A percentile compares a stretch with the other conserved stretches of the same genome.
Evolutionary conservation across 2,888 invertebrate species (phyloP).

Genomic region (Ophraella communa): DNA sequence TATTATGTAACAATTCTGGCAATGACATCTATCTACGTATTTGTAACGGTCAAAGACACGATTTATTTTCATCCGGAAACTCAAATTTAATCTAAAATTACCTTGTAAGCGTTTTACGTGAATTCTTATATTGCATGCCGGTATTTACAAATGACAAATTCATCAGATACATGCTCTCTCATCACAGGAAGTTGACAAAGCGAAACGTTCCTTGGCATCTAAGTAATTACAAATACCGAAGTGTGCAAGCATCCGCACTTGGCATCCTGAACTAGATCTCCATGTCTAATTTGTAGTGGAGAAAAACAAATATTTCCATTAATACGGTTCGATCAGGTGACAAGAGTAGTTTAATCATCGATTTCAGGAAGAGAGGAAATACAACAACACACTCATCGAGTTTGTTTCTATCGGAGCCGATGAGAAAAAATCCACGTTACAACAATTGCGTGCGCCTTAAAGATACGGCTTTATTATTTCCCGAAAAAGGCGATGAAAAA

Average conservation of each 20-base stretch:
- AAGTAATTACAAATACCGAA: conserved; percentile 41
- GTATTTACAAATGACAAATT: conserved; percentile 1
- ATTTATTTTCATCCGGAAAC: not conserved
- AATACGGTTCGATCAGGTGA: conserved; percentile 32
- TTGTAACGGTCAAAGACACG: not conserved
- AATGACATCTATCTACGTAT: too few species aligned
- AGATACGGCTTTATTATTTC: conserved; percentile 14
- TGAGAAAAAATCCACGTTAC: not conserved
- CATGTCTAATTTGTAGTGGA: conserved; percentile 38
- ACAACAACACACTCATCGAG: not conserved
- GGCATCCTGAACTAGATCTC: conserved; percentile 45
- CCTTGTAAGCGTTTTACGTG: not conserved
- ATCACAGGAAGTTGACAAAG: not conserved
- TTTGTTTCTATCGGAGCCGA: not conserved
- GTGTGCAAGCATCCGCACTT: conserved; percentile 38
- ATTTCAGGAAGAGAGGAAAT: conserved; percentile 33
- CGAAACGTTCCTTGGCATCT: not conserved
- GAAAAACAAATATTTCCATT: conserved; percentile 33
- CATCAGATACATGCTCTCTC: not conserved
- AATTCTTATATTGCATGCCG: not conserved
- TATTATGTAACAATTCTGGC: too few species aligned
- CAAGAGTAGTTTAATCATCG: conserved; percentile 27
- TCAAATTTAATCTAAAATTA: not conserved
- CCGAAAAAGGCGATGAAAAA: not conserved
- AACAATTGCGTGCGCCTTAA: not conserved